Conservation (phyloP, 2,113 vertebrate species). For the Chauna torquata region DNA sequence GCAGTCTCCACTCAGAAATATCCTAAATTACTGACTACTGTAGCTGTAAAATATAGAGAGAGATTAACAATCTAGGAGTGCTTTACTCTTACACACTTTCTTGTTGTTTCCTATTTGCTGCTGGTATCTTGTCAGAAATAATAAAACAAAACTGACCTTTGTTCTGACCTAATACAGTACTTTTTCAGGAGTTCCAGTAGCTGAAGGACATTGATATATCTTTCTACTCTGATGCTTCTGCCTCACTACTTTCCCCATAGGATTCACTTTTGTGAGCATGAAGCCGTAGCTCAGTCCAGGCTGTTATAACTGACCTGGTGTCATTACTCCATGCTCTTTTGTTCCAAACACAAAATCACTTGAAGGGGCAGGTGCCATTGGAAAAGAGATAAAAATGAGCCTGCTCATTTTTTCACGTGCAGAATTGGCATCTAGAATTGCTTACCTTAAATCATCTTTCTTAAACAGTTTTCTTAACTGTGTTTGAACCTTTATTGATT, state of each 20-base stretch:
- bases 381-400: neutral
- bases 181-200: neutral
- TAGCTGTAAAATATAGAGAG: neutral
- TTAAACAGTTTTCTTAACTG: neutral
- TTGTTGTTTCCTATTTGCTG: neutral
- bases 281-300: neutral
- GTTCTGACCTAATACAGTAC: neutral
- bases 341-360: neutral
- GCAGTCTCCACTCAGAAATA: neutral
- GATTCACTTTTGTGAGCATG: neutral
- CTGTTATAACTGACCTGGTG: neutral
- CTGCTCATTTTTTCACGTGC: neutral
- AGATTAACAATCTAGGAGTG: neutral
- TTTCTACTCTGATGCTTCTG: neutral
- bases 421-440: neutral
- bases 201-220: neutral
- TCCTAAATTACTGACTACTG: neutral
- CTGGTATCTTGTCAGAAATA: neutral
- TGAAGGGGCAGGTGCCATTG: neutral
- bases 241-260: neutral
- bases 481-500: neutral
- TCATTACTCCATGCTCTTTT: neutral
- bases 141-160: neutral
- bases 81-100: neutral
- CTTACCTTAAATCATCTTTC: neutral